These are phyloP conservation scores for Linurgus olivaceus DNA, from an alignment of 2,797 vertebrate species.

Conservation along the genomic window DNA sequence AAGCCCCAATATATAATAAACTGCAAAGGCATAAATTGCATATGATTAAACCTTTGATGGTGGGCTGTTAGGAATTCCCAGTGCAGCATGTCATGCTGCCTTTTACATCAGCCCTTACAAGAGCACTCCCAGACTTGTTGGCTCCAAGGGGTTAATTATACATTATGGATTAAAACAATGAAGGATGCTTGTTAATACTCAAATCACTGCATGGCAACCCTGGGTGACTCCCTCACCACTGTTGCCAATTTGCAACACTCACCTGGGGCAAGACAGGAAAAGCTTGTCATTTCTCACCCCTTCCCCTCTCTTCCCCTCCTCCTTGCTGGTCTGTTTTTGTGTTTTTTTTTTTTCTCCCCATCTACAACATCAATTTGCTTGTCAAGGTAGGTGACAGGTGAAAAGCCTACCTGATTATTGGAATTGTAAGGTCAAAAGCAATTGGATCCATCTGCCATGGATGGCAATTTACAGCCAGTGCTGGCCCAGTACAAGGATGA, in stretches of 20 bases:
- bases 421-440: constrained; percentile 14
- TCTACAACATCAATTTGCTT: constrained; percentile 31
- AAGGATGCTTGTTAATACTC: constrained; percentile 49
- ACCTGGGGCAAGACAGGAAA: constrained; percentile 53
- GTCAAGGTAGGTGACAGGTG: constrained; percentile 42
- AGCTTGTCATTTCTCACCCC: constrained; percentile 21
- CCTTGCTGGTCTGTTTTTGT: not conserved
- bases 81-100: not conserved
- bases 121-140: constrained; percentile 31
- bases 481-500: not conserved
- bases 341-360: not conserved
- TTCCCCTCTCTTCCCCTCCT: not conserved
- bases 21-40: constrained; percentile 35
- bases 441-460: not conserved
- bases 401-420: constrained; percentile 35
- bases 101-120: constrained; percentile 38
- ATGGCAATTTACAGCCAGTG: not conserved
- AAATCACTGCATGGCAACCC: not conserved
- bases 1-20: constrained; percentile 37
- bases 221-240: not conserved
- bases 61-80: constrained; percentile 50
- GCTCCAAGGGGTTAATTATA: constrained; percentile 69
- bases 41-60: constrained; percentile 46
- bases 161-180: constrained; percentile 37
- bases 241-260: constrained; percentile 49